Conservation (phyloP, 2,888 invertebrate genomes). For the Patella depressa region DNA sequence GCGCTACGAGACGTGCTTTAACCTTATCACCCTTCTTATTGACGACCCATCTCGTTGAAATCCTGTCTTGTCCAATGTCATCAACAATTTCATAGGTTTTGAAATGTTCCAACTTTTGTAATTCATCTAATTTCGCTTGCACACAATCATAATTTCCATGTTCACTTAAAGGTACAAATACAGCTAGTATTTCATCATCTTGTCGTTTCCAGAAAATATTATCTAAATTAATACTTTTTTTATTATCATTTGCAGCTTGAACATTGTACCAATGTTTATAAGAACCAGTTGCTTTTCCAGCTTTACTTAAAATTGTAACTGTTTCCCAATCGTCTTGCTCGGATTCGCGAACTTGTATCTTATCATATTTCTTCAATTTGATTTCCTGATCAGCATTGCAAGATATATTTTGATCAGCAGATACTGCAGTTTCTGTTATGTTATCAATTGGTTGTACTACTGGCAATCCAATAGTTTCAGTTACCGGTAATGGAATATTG, state of each 20-base stretch:
- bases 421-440: too few relatives aligned
- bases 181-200: not conserved
- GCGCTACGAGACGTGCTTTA: too few relatives aligned
- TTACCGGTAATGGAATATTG: not conserved
- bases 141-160: conserved; percentile 12
- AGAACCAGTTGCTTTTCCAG: conserved; percentile 15
- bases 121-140: conserved; percentile 19
- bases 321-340: not conserved
- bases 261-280: conserved; percentile 21
- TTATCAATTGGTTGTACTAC: not conserved
- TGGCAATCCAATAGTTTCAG: not conserved
- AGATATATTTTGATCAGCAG: too few relatives aligned
- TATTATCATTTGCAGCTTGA: not conserved
- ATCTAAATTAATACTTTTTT: conserved; percentile 4
- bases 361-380: not conserved
- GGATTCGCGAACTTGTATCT: not conserved
- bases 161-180: not conserved
- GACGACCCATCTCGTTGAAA: conserved; percentile 19
- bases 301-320: conserved; percentile 21
- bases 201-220: conserved; percentile 6
- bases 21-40: not conserved
- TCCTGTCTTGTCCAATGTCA: not conserved
- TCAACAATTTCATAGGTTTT: too few relatives aligned
- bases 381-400: not conserved
- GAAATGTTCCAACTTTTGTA: too few relatives aligned